Base-by-base conservation (phyloP, 2,888 invertebrate species). In the Tholera decimalis region DNA sequence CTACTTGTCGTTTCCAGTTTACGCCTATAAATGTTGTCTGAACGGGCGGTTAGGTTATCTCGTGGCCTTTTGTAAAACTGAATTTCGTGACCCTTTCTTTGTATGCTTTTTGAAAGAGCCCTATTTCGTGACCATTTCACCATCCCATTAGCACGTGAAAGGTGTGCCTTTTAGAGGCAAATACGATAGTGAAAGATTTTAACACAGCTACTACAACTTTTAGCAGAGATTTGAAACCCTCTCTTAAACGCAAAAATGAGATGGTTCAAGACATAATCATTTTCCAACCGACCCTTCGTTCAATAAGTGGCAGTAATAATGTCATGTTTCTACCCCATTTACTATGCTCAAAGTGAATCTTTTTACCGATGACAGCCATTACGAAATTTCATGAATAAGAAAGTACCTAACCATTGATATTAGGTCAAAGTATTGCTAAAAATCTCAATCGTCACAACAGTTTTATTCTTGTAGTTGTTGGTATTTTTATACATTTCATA, bases 311-410 rank as follows among this genome's bases (percentile, higher is more conserved):
- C 18, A 30, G 59, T 63, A 60, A 58, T 39, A 68, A 63, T 60
- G 57, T 47, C 65, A 62, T 72, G 67, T 53, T 53, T 28, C 44
- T 43, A 44, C 50, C 26, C 43, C 51, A 58, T 73, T 58, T 66
- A 77, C 68, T 62, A 77, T 6, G 47, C 57, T 73, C 28, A 63
- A 63, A 73, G 58, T 73, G 63, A 73, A 56, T 56, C 18, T 53
- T 73, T 51, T 69, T 24, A 53, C 33, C 7, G 53, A 41, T 18
- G 57, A 73, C 60, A 66, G 26, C 49, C n/a, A 28, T 63, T 51
- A 60, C 54, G 15, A 28, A 54, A 53, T 26, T 55, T 58, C 43
- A 53, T 67, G 60, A 73, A 73, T 70, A 64, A 61, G 64, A 61
- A 59, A 58, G 33, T 55, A n/a, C n/a, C n/a, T n/a, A 68, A 55